Conservation (phyloP, 53 echinoderm and acorn worm species). For the Stichopus horrens region DNA sequence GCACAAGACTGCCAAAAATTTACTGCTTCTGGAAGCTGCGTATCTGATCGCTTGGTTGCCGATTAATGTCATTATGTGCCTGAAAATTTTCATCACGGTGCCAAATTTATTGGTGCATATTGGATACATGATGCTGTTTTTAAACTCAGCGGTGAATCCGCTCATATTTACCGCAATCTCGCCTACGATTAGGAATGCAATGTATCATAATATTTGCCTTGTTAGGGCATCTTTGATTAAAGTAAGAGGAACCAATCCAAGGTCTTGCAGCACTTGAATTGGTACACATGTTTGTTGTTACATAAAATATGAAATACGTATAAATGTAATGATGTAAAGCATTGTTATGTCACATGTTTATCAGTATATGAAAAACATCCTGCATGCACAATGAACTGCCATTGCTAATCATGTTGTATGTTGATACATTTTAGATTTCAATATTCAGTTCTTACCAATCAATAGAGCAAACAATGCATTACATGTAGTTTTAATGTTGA, state of each 20-base stretch:
- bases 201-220: background rate
- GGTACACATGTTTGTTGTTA: too few relatives aligned
- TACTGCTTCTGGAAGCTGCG: background rate
- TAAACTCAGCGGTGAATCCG: background rate
- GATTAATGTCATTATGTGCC: background rate
- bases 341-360: too few relatives aligned
- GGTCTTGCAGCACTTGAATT: background rate
- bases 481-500: too few relatives aligned
- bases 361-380: too few relatives aligned
- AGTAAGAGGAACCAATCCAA: background rate
- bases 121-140: background rate
- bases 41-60: constrained; percentile 22
- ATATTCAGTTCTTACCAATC: too few relatives aligned
- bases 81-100: background rate
- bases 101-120: background rate
- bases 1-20: background rate
- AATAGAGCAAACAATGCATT: too few relatives aligned
- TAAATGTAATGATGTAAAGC: too few relatives aligned
- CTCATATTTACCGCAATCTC: background rate
- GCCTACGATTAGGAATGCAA: background rate
- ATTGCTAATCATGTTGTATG: too few relatives aligned
- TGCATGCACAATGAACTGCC: too few relatives aligned
- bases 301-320: too few relatives aligned
- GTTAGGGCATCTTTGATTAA: background rate
- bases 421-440: too few relatives aligned